A percentile compares a stretch with the other conserved stretches of the same genome.
Evolutionary conservation across 2,888 invertebrate genomes (phyloP).

Genomic region (Acanthosoma haemorrhoidale): DNA sequence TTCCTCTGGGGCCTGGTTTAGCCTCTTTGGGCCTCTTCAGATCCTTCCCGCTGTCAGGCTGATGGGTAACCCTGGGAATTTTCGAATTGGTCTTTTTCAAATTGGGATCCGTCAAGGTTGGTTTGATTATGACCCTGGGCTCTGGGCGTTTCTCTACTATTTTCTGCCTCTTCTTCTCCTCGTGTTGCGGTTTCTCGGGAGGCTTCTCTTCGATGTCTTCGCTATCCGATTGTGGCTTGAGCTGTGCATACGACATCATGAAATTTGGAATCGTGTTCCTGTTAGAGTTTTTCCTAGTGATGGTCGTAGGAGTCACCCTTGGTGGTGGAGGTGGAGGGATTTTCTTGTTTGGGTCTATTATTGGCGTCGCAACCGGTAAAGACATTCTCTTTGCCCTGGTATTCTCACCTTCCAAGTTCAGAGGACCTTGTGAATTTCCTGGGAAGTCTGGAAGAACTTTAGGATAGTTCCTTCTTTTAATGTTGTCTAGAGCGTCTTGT

Average conservation of each 20-base stretch:
- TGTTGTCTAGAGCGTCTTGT: slow-evolving; percentile 63
- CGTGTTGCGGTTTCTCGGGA: slow-evolving; percentile 18
- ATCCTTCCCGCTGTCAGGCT: slow-evolving; percentile 32
- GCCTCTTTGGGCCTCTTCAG: slow-evolving; percentile 26
- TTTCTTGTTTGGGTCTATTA: slow-evolving; percentile 33
- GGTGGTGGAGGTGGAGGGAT: slow-evolving; percentile 68
- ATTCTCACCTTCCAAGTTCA: slow-evolving; percentile 32
- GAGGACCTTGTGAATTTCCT: slow-evolving; percentile 36
- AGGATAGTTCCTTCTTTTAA: slow-evolving; percentile 73
- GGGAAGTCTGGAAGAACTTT: slow-evolving; percentile 76
- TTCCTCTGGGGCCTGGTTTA: slow-evolving; percentile 34
- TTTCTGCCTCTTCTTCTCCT: slow-evolving; percentile 39
- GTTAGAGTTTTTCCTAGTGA: slow-evolving; percentile 46
- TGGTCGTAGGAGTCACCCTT: slow-evolving; percentile 61
- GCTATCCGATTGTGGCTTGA: slow-evolving; percentile 46
- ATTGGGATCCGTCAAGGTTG: slow-evolving; percentile 49
- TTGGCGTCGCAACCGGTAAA: slow-evolving; percentile 44
- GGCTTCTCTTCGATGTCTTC: slow-evolving; percentile 44
- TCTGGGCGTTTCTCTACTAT: slow-evolving; percentile 45
- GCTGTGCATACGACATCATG: slow-evolving; percentile 40
- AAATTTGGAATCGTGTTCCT: slow-evolving; percentile 37
- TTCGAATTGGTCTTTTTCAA: slow-evolving; percentile 36
- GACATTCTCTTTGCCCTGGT: slow-evolving; percentile 33
- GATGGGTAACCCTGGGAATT: slow-evolving; percentile 39
- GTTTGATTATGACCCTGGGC: slow-evolving; percentile 58